Evolutionary conservation across 2,113 vertebrate species (phyloP), one percentile per base, ranked within the genome.

Genomic region (Corvus hawaiiensis): DNA sequence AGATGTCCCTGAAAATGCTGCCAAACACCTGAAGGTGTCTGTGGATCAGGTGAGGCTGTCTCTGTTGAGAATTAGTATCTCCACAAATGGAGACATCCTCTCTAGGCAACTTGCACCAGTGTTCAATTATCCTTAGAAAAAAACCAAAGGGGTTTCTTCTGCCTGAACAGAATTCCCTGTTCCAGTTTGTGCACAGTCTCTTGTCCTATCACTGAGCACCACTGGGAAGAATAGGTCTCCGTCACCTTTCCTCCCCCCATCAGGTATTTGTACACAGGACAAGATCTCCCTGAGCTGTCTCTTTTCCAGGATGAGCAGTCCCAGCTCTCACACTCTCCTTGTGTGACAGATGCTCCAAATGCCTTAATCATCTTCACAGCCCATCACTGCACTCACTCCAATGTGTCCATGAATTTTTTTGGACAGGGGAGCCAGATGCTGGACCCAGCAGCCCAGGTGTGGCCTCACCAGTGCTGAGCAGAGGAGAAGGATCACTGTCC

Each of bases 391-490:
- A 54, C 48, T 76, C 20, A 22, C 3, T 87, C 13, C 58, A 54
- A 15, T 5, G 48, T 5, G 7, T 5, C 27, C 27, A 17, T 20
- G 7, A 39, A 35, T 9, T 15, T 18, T 27, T 71, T 68, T 59
- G 8, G 21, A 32, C 8, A 37, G 28, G 9, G 35, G 35, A 83
- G 33, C 46, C 33, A 62, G 79, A 0, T 0, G 1, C 5, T 59
- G 51, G 33, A 51, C 41, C 30, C 41, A 55, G 32, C 8, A 78
- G 12, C 11, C 14, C 35, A 66, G 35, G 28, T 26, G n/a, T 61
- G 58, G 22, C 33, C 44, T 81, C 44, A 20, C 16, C 33, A 59
- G 37, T 8, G 30, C 51, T 43, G 27, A 67, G 30, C 43, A 84
- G 39, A 39, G 39, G n/a, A 61, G 49, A 46, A 86, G 27, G n/a